Evolutionary conservation across 2,113 vertebrate species (phyloP), one percentile per base, ranked within the genome.

Genomic region (Tauraco erythrolophus): DNA sequence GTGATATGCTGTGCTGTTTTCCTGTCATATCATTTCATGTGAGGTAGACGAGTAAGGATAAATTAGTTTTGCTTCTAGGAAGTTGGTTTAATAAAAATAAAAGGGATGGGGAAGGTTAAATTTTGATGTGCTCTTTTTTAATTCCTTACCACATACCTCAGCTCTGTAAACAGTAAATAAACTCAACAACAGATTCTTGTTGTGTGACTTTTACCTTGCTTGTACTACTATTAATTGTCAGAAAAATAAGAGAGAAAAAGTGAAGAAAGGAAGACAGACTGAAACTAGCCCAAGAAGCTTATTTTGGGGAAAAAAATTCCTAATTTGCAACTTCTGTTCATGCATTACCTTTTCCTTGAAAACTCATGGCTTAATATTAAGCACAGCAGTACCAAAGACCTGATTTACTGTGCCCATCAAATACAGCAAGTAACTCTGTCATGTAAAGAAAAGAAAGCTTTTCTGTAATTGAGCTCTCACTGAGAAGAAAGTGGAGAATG

Each of bases 281-380:
- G 46, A 86, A 74, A 58, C 5, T 28, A 85, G 61, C 48, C 11
- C 35, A 83, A 76, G 45, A 43, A 28, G 21, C 43, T 65, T 89
- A 50, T 57, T 84, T 46, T 4, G 11, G 48, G 16, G 17, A 19
- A 82, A 87, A 74, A n/a, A 75, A 8, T 9, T 30, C 28, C 70
- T 92, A 50, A 89, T 92, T 89, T 80, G 80, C 53, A 92, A 39
- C 30, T 91, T 95, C n/a, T 83, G 46, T 39, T 89, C 77, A 88
- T 89, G 21, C 28, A 68, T 91, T 96, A 53, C 61, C 27, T 92
- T 93, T 75, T 30, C 46, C 14, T 54, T 85, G 88, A 90, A 95
- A 96, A 96, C 19, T 46, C 71, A 22, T 79, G 86, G 61, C 61
- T 82, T 92, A 65, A 79, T 88, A 58, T 39, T 71, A 92, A 96